Conservation (phyloP, 2,888 invertebrate species). For the Mythimna lalbum region DNA sequence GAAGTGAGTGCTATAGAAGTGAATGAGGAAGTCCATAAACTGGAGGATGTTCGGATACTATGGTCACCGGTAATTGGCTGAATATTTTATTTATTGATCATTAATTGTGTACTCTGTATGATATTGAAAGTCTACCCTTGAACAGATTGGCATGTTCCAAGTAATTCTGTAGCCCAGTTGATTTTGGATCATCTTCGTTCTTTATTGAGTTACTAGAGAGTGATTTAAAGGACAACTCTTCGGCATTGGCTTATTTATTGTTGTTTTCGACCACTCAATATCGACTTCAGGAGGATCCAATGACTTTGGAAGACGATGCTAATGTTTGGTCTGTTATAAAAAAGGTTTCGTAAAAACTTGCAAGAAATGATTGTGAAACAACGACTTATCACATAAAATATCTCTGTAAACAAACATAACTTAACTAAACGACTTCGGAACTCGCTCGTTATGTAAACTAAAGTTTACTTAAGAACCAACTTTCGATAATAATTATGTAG, state of each 20-base stretch:
- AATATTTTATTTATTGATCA: conserved; percentile 46
- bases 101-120: neutral
- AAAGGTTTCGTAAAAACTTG: neutral
- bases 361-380: conserved; percentile 1
- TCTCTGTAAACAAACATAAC: conserved; percentile 33
- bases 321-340: neutral
- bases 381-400: neutral
- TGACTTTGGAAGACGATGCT: neutral
- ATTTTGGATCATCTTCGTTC: too few relatives aligned
- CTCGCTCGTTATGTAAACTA: conserved; percentile 50
- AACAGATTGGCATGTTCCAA: neutral
- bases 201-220: too few relatives aligned
- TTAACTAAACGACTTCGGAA: conserved; percentile 29
- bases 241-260: neutral
- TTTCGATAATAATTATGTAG: conserved; percentile 48
- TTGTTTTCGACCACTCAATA: neutral
- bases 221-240: neutral
- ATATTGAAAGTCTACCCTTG: conserved; percentile 24
- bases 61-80: conserved; percentile 45
- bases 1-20: conserved; percentile 59
- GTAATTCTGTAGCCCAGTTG: neutral
- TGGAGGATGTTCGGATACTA: conserved; percentile 56
- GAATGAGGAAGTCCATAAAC: conserved; percentile 63
- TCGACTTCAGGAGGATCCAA: neutral
- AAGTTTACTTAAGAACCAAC: conserved; percentile 34